Conservation (phyloP, 1,140 invertebrate species). For the Camponotus floridanus region DNA sequence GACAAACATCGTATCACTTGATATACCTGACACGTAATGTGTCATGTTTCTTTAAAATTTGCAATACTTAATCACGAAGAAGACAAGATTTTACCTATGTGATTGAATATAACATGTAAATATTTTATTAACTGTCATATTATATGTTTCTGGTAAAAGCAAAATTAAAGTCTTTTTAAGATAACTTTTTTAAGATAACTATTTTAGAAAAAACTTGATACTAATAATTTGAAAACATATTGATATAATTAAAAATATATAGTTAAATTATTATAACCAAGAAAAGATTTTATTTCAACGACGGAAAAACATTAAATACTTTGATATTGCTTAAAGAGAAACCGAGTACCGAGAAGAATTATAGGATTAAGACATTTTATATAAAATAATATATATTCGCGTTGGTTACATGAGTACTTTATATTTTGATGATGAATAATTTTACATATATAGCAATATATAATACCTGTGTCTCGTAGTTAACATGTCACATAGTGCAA, state of each 20-base stretch:
- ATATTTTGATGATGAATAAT: conserved; percentile 66
- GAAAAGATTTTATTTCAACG: background rate
- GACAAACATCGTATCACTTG: conserved; percentile 24
- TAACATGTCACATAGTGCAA: conserved; percentile 64
- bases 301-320: background rate
- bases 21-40: conserved; percentile 43
- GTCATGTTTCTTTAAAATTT: conserved; percentile 50
- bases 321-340: background rate
- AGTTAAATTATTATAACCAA: background rate
- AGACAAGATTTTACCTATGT: background rate
- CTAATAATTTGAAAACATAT: conserved; percentile 4
- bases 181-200: background rate
- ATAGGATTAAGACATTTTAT: conserved; percentile 67
- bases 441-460: conserved; percentile 43
- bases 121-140: conserved; percentile 45
- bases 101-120: conserved; percentile 17
- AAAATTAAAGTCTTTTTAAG: background rate
- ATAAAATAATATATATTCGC: conserved; percentile 52
- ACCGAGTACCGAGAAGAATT: background rate
- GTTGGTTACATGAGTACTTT: conserved; percentile 23
- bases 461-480: conserved; percentile 47
- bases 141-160: background rate
- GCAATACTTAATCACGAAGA: background rate
- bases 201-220: background rate
- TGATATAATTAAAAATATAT: conserved; percentile 15